Base-by-base conservation (phyloP, 2,888 invertebrate species). In the Lamellibrachia satsuma region DNA sequence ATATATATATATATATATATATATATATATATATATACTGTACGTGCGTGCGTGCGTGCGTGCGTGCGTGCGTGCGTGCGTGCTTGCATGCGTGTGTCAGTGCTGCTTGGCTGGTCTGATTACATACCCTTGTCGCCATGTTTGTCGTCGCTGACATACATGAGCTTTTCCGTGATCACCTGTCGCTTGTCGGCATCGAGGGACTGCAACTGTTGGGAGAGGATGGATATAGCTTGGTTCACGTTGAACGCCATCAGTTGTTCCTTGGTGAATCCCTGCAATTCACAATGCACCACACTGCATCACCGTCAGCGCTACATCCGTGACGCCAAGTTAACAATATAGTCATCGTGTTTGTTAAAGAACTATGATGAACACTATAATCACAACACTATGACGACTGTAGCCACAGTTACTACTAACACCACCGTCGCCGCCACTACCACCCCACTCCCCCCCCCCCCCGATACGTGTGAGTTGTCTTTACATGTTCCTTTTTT, bases 251-350 rank as follows among this genome's bases (percentile, higher is more conserved):
- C 15, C 51, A 27, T 52, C 52, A 93, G 90, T 92, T 93, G 93
- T 15, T 51, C 91, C 22, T 39, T 90, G n/a, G 92, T 93, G 91
- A 93, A 93, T 51, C 93, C 93, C 93, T 93, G 91, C n/a, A 90
- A 93, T 22, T 15, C 75, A 22, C 75, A 75, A 15, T 6, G 75
- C 75, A 22, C 6, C 75, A 75, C 22, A 11, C 75, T 22, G 15
- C 22, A 6, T 75, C 75, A 22, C 22, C n/a, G 75, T 22, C n/a
- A n/a, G 15, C 75, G 15, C 22, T 60, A 15, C 11, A 39, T 39
- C 39, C 39, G 39, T 39, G 39, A 39, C 39, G 39, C 39, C 39
- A 39, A 39, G 39, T 39, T 39, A 39, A 39, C 39, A 39, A 39
- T 39, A 39, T 39, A 39, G 39, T 39, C 39, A 39, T 39, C 39